These are phyloP conservation scores for Pseudochirops corinnae DNA, from an alignment of 2,797 vertebrate species.

Conservation along the genomic window DNA sequence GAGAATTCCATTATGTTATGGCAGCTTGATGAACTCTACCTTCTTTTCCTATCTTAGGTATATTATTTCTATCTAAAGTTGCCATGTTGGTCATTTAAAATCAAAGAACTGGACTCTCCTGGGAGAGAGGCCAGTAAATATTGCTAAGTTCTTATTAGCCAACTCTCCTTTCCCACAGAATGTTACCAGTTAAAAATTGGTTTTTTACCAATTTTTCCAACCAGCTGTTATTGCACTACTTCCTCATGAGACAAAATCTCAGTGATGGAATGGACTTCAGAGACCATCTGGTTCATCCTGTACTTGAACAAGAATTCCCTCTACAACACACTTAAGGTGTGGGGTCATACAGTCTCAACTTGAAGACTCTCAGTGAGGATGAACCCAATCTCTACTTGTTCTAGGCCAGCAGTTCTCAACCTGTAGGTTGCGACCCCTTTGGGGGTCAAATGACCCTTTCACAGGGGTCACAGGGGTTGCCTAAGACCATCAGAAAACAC, in stretches of 20 bases:
- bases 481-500: no score
- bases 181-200: background rate
- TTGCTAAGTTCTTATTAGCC: background rate
- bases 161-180: background rate
- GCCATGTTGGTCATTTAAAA: background rate
- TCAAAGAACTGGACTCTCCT: background rate
- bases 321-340: background rate
- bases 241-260: background rate
- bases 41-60: background rate
- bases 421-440: no score
- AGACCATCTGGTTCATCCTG: background rate
- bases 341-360: background rate
- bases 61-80: background rate
- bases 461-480: no score
- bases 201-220: no score
- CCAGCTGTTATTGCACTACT: background rate
- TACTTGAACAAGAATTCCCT: background rate
- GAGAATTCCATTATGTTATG: background rate
- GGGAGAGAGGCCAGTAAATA: background rate
- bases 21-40: background rate
- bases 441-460: no score
- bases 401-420: background rate
- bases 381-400: background rate
- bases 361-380: background rate
- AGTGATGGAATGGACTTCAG: background rate